phyloP scores from a whole-genome alignment of 2,113 vertebrate genomes.

The Pseudorhombus dupliciocellatus region DNA sequence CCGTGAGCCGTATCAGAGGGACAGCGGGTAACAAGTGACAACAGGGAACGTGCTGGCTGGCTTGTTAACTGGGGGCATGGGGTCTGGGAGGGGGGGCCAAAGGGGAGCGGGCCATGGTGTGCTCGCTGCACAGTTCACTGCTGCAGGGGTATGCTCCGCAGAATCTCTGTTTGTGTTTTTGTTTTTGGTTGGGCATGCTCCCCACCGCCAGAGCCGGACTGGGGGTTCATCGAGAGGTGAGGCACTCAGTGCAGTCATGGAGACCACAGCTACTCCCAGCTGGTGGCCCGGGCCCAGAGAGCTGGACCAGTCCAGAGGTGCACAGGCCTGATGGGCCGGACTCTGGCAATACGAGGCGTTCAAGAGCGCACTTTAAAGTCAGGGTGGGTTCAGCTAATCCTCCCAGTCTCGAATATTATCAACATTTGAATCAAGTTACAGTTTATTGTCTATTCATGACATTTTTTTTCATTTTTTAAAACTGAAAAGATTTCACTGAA shows the following conservation, averaged over 20 bases:
- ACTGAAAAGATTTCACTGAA: no score
- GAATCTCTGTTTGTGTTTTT: slow-evolving; percentile 60
- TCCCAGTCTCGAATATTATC: no score
- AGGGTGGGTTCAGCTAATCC: no score
- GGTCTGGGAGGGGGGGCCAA: slow-evolving; percentile 41
- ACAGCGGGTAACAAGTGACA: slow-evolving; percentile 71
- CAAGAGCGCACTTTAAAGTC: no score
- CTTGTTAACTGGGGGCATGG: slow-evolving; percentile 74
- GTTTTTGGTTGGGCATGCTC: slow-evolving; percentile 57
- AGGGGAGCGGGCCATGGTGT: slow-evolving; percentile 50
- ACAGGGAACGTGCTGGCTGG: slow-evolving; percentile 74
- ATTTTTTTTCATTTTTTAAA: no score
- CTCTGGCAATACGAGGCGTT: neutral
- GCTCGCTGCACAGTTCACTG: slow-evolving; percentile 74
- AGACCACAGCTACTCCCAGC: slow-evolving; percentile 39
- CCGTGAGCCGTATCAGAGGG: slow-evolving; percentile 60
- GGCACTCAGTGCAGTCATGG: slow-evolving; percentile 51
- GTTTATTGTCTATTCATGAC: no score
- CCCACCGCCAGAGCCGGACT: slow-evolving; percentile 55
- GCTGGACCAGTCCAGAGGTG: neutral
- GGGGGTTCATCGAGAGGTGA: slow-evolving; percentile 81
- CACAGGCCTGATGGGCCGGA: neutral
- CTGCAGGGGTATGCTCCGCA: slow-evolving; percentile 64
- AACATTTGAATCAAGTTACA: no score
- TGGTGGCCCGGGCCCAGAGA: slow-evolving; percentile 1